These are phyloP conservation scores for Ibidorhyncha struthersii DNA, from an alignment of 2,113 vertebrate species.

Conservation along the genomic window DNA sequence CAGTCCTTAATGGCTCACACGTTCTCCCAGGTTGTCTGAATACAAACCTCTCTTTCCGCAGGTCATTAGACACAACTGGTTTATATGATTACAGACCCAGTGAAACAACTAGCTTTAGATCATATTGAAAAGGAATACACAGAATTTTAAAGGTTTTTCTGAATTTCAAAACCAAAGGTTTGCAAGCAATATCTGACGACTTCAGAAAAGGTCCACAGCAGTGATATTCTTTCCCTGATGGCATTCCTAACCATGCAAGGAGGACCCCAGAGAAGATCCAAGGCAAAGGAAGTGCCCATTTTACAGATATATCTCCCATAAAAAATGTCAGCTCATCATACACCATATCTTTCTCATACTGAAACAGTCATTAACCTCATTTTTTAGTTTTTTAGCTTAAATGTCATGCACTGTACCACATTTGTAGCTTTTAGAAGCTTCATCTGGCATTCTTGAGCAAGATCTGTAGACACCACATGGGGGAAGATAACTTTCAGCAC, in stretches of 20 bases:
- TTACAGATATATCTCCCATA: not conserved
- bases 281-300: not conserved
- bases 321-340: not conserved
- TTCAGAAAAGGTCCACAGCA: not conserved
- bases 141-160: not conserved
- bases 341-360: not conserved
- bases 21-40: not conserved
- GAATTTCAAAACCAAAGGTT: not conserved
- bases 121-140: not conserved
- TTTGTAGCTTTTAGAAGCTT: conserved; percentile 25
- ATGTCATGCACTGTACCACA: not conserved
- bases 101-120: not conserved
- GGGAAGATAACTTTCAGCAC: not conserved
- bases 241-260: not conserved
- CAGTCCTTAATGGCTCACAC: not conserved
- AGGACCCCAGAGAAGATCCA: not conserved
- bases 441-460: not conserved
- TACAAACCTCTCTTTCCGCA: not conserved
- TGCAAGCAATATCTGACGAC: not conserved
- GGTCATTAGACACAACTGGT: not conserved
- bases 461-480: not conserved
- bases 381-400: not conserved
- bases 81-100: not conserved
- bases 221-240: not conserved
- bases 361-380: not conserved